Conservation (phyloP, 2,888 invertebrate genomes). For the Drosophila macrothrix region DNA sequence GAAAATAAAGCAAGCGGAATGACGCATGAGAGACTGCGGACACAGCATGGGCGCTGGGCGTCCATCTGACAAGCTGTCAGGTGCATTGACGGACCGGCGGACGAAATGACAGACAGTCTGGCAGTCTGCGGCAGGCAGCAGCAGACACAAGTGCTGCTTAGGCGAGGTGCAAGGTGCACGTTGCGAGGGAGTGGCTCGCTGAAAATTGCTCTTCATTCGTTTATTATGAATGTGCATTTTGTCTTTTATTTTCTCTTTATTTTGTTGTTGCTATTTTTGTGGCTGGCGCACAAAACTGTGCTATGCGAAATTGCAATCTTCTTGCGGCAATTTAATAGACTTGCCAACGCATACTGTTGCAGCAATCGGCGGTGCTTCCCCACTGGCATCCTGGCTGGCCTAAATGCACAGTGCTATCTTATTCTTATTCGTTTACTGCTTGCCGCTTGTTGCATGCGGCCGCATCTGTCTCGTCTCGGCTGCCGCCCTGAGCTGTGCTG, state of each 20-base stretch:
- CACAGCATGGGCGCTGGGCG: background rate
- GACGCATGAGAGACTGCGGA: background rate
- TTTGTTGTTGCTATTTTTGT: background rate
- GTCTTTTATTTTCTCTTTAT: slow-evolving; percentile 9
- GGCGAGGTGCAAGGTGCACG: background rate
- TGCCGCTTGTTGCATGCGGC: slow-evolving; percentile 38
- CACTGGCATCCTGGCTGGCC: background rate
- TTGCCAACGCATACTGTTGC: slow-evolving; percentile 38
- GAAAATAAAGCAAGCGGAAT: slow-evolving; percentile 13
- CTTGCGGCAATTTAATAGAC: slow-evolving; percentile 72
- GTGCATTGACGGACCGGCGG: background rate
- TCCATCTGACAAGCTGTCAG: slow-evolving; percentile 6
- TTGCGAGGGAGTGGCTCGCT: background rate
- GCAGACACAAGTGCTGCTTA: background rate
- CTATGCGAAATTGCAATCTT: slow-evolving; percentile 73
- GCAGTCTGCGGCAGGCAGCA: slow-evolving; percentile 4
- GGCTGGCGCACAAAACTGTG: slow-evolving; percentile 41
- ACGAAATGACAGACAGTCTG: background rate
- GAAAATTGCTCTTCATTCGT: slow-evolving; percentile 27
- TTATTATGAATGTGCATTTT: slow-evolving; percentile 65
- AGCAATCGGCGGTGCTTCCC: slow-evolving; percentile 3
- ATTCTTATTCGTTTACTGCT: slow-evolving; percentile 7
- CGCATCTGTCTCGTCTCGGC: slow-evolving; percentile 16
- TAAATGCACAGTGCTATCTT: slow-evolving; percentile 20
- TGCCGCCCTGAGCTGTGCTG: slow-evolving; percentile 53